These are phyloP conservation scores for Anas platyrhynchos DNA, from an alignment of 2,113 vertebrate species.

Conservation along the genomic window DNA sequence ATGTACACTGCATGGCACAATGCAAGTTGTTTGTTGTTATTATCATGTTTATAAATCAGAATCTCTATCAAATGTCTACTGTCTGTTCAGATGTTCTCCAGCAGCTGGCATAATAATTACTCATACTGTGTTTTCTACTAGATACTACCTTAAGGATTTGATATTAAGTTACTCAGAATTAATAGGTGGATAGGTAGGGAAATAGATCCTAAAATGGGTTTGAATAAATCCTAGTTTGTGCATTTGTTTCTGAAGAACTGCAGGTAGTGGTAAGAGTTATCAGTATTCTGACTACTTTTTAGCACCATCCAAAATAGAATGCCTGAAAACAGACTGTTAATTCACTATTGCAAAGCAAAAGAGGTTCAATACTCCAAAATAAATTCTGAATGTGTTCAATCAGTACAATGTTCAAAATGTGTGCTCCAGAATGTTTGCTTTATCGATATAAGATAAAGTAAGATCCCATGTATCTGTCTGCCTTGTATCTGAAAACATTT, in stretches of 20 bases:
- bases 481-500: not conserved
- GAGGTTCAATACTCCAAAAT: not conserved
- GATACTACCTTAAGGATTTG: not conserved
- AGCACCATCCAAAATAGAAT: not conserved
- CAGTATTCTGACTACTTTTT: not conserved
- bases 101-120: not conserved
- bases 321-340: not conserved
- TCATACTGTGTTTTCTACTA: not conserved
- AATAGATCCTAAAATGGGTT: not conserved
- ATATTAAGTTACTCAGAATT: not conserved
- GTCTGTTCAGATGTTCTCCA: not conserved
- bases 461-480: not conserved
- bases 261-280: not conserved
- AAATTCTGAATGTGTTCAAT: not conserved
- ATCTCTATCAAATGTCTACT: not conserved
- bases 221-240: not conserved
- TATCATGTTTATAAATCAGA: not conserved
- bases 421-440: not conserved
- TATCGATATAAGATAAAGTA: not conserved
- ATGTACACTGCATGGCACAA: not conserved
- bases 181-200: not conserved
- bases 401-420: not conserved
- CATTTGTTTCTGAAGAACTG: not conserved
- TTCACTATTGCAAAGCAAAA: not conserved
- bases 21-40: not conserved